These are phyloP conservation scores for Catocala fraxini DNA, from an alignment of 2,888 invertebrate genomes.

Conservation along the genomic window DNA sequence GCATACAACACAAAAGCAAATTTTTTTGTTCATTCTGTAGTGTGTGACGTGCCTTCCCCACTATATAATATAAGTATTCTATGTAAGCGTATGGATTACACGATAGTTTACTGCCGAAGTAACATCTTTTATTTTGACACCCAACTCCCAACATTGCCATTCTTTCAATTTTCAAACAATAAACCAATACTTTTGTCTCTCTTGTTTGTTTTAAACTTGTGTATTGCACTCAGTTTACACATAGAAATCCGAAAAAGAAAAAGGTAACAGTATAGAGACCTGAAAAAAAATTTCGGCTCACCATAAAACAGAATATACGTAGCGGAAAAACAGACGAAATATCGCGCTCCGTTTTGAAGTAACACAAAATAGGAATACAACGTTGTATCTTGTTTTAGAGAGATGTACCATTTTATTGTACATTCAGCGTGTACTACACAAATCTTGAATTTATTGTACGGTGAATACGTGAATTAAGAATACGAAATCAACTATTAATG, in stretches of 20 bases:
- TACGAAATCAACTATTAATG: neutral
- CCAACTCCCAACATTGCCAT: too few relatives aligned
- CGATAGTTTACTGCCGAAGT: too few relatives aligned
- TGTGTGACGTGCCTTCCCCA: too few relatives aligned
- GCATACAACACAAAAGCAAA: neutral
- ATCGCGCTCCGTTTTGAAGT: constrained; percentile 5
- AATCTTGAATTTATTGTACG: constrained; percentile 7
- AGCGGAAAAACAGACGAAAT: constrained; percentile 6
- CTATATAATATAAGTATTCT: too few relatives aligned
- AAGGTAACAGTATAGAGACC: too few relatives aligned
- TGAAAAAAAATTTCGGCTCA: neutral
- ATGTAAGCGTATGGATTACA: too few relatives aligned
- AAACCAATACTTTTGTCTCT: neutral
- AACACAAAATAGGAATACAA: neutral
- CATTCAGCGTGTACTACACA: constrained; percentile 1
- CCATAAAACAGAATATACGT: constrained; percentile 3
- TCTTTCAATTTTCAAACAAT: neutral
- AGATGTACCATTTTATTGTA: constrained; percentile 6
- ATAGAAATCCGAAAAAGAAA: constrained; percentile 8
- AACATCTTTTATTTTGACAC: too few relatives aligned
- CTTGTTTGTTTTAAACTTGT: constrained; percentile 21
- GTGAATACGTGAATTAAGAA: constrained; percentile 7
- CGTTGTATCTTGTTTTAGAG: constrained; percentile 1
- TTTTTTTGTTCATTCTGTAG: neutral
- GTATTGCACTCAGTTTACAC: constrained; percentile 8